Base-by-base conservation (phyloP, 2,797 vertebrate species). In the Sphenopsis melanotis region DNA sequence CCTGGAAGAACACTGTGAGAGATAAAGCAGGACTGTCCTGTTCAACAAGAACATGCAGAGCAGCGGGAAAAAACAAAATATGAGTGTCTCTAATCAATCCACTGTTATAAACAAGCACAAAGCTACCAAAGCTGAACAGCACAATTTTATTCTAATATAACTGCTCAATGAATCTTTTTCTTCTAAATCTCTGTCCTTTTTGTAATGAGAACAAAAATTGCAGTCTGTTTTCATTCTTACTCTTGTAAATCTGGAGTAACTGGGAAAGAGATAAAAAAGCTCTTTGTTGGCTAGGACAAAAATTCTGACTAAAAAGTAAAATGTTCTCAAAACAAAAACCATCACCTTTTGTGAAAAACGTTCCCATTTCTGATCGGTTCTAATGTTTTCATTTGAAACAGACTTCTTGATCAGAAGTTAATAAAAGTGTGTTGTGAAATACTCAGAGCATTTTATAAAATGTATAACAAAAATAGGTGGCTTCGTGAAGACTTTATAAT, bases 381-480 rank as follows among this genome's bases (percentile, higher is more conserved):
- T 87, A 83, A 74, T 68, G 53, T 80, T 94, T 94, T 53, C 13
- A 24, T 93, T 86, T 84, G 85, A 88, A 96, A 90, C 26, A 57
- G 52, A 55, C 42, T 94, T 72, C 70, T 84, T 74, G 52, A 94
- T 90, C 74, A 86, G 72, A 87, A 92, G 46, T 52, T 95, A 87
- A 90, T 82, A 86, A 75, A 91, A 93, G 59, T 53, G 24, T 24
- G 49, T 66, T 34, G 12, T 50, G 89, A 90, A 92, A 94, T 89
- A 75, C 10, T 10, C 42, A 34, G 49, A 87, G n/a, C 52, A 44
- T 77, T 93, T 88, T 56, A 57, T 76, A 94, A 96, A 93, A 82
- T 12, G 19, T 34, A 3, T 61, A 80, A 79, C 56, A 95, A 94
- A 87, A 94, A 84, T 55, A 90, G 22, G 30, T 36, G 84, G 37